Conservation (phyloP, 2,113 vertebrate species). For the Mus spicilegus region DNA sequence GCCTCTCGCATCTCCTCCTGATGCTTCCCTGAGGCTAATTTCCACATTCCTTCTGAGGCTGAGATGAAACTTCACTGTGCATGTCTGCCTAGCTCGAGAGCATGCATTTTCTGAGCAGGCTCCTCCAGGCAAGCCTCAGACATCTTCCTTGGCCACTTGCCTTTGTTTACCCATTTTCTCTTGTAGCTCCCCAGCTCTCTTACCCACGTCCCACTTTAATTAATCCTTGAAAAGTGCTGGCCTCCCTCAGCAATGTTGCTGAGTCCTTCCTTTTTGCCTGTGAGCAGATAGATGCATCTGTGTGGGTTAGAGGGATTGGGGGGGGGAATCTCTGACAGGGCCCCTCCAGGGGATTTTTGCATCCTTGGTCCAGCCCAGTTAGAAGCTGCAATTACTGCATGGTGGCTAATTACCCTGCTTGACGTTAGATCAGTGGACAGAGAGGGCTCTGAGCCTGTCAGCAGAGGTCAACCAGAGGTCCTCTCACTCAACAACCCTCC, state of each 20-base stretch:
- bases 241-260: conserved; percentile 60
- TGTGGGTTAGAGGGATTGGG: conserved; percentile 24
- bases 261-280: conserved; percentile 34
- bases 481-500: conserved; percentile 80
- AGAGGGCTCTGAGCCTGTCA: conserved; percentile 77
- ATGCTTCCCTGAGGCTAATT: neutral
- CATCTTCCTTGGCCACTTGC: neutral
- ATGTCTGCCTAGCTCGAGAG: neutral
- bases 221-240: conserved; percentile 67
- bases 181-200: conserved; percentile 51
- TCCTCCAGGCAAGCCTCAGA: neutral
- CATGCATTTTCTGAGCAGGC: neutral
- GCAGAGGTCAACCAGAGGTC: conserved; percentile 80
- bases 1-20: neutral
- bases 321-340: neutral
- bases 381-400: conserved; percentile 72
- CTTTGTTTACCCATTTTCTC: conserved; percentile 58
- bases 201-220: conserved; percentile 65
- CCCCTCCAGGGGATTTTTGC: conserved; percentile 45
- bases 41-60: neutral
- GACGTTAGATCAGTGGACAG: conserved; percentile 78
- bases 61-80: neutral
- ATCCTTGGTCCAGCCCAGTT: conserved; percentile 51
- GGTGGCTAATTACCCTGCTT: conserved; percentile 75
- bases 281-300: conserved; percentile 57